Evolutionary conservation across 2,113 vertebrate genomes (phyloP), one percentile per base, ranked within the genome.

Genomic region (Uria lomvia): DNA sequence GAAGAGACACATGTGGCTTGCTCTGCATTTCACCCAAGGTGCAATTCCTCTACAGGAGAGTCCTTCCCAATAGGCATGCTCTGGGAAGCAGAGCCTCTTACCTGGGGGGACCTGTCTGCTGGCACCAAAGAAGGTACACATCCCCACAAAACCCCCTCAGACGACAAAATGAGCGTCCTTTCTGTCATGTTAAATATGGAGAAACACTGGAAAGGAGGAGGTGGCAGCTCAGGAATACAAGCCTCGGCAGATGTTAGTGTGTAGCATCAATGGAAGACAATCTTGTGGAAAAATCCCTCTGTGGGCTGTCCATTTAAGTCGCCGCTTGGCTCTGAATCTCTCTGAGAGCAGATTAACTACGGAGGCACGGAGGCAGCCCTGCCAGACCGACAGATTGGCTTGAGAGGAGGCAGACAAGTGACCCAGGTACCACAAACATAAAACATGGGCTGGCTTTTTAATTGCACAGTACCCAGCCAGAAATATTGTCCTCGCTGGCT

Each of bases 341-440:
- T 59, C 32, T 18, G 68, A 47, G 52, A 77, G 71, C 45, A 75
- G 56, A 58, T 72, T 63, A 75, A 82, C 56, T 47, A 63, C 3
- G 0, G 73, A 56, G 59, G 52, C 52, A 63, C 3, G 0, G 73
- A 56, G 59, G 52, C 40, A 86, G 90, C 65, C 21, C 52, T 93
- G 92, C 96, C 96, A 97, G 79, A 19, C 55, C 0, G 2, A 78
- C 96, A 96, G 96, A 92, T 91, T 24, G 63, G 55, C 79, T 55
- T 27, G 50, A 91, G 90, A 72, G 90, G 66, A 96, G 88, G 73
- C 90, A 96, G 95, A 95, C 82, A 92, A 67, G 81, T 14, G 20
- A 71, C 91, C 43, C 83, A 86, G 93, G 91, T 21, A 96, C 11
- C 55, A 55, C 0, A 5, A 83, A 78, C 76, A 90, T 50, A 66